Conservation (phyloP, 2,888 invertebrate species). For the Lycia hirtaria region DNA sequence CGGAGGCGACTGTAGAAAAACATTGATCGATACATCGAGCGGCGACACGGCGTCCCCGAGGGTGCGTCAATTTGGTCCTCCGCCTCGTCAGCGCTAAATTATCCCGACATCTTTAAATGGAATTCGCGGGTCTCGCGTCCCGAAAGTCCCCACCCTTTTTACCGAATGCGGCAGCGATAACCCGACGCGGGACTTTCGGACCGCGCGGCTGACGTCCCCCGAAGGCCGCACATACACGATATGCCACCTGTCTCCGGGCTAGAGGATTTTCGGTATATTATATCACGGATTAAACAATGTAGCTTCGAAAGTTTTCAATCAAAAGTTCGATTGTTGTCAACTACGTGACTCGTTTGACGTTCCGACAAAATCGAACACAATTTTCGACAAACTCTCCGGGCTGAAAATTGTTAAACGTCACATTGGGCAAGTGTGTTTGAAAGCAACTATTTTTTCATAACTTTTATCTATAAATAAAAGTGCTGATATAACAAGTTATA, state of each 20-base stretch:
- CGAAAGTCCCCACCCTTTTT: conserved; percentile 63
- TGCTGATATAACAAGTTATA: conserved; percentile 3
- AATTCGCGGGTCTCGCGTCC: conserved; percentile 79
- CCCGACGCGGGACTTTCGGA: conserved; percentile 61
- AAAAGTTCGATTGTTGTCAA: conserved; percentile 29
- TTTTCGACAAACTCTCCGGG: conserved; percentile 10
- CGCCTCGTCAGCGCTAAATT: conserved; percentile 83
- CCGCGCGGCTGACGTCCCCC: conserved; percentile 60
- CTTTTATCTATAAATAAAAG: neutral
- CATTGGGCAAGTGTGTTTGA: neutral
- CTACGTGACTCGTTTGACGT: conserved; percentile 23
- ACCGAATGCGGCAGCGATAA: conserved; percentile 56
- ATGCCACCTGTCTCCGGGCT: conserved; percentile 68
- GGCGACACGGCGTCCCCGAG: conserved; percentile 69
- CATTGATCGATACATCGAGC: conserved; percentile 73
- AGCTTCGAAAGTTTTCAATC: conserved; percentile 25
- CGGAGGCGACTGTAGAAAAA: conserved; percentile 62
- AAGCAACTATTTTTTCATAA: neutral
- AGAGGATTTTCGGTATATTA: conserved; percentile 34
- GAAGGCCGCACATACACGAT: conserved; percentile 64
- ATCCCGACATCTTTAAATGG: conserved; percentile 85
- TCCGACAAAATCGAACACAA: conserved; percentile 15
- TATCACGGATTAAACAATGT: conserved; percentile 32
- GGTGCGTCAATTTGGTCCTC: conserved; percentile 80
- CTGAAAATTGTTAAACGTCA: conserved; percentile 6